Evolutionary conservation across 2,797 vertebrate genomes (phyloP).

Genomic region (Siniperca undulata): DNA sequence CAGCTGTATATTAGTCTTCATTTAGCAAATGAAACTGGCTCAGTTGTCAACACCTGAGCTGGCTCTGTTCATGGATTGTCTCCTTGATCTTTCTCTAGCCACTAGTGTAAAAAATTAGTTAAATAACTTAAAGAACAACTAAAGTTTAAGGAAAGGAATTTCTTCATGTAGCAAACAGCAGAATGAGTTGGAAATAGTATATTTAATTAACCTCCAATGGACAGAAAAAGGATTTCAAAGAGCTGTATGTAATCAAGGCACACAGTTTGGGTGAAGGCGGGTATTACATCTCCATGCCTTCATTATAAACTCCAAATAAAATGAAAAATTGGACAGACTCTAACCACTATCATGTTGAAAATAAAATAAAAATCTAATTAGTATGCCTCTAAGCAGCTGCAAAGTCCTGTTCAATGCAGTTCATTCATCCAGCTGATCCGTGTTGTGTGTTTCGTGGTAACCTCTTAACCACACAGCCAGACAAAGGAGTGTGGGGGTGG

Average conservation of each 20-base stretch:
- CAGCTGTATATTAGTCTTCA: too few species aligned
- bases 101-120: background rate
- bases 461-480: slow-evolving; percentile 41
- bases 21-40: background rate
- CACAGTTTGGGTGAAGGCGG: slow-evolving; percentile 25
- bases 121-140: too few species aligned
- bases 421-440: slow-evolving; percentile 32
- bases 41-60: background rate
- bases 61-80: background rate
- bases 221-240: background rate
- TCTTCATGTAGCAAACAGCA: background rate
- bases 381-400: slow-evolving; percentile 31
- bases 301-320: slow-evolving; percentile 33
- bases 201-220: slow-evolving; percentile 11
- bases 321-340: slow-evolving; percentile 4
- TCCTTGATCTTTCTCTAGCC: background rate
- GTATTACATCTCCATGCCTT: slow-evolving; percentile 17
- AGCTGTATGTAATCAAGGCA: slow-evolving; percentile 7
- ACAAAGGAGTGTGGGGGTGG: slow-evolving; percentile 34
- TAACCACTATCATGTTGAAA: background rate
- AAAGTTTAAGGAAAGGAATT: background rate
- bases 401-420: slow-evolving; percentile 29
- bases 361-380: slow-evolving; percentile 36
- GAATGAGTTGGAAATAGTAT: slow-evolving; percentile 22
- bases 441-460: slow-evolving; percentile 34